Conservation (phyloP, 2,888 invertebrate species). For the Drosophila bunnanda region DNA sequence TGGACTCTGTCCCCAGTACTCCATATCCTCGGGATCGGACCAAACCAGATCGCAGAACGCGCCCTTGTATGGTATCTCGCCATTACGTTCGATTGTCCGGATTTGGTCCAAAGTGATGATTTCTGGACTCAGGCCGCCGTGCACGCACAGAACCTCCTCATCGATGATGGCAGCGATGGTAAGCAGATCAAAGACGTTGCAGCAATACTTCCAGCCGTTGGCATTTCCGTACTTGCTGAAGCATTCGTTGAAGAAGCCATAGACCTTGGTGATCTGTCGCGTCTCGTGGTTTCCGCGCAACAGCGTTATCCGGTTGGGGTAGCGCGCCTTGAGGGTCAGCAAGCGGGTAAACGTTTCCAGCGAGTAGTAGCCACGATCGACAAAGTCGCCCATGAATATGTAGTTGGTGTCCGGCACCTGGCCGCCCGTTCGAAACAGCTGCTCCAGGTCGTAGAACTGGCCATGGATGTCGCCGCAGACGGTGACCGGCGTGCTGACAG, state of each 20-base stretch:
- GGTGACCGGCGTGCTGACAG: constrained; percentile 98
- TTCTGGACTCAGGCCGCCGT: constrained; percentile 98
- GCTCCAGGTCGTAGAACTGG: constrained; percentile 98
- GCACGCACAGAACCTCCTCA: constrained; percentile 98
- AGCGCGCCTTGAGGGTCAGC: constrained; percentile 96
- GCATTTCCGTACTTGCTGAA: constrained; percentile 99
- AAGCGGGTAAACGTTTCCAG: constrained; percentile 98
- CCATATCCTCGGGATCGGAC: constrained; percentile 99
- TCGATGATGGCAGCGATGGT: constrained; percentile 99
- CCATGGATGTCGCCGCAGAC: constrained; percentile 99
- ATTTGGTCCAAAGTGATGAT: constrained; percentile 99
- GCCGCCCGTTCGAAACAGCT: constrained; percentile 98
- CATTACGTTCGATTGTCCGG: constrained; percentile 96
- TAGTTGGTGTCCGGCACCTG: constrained; percentile 99
- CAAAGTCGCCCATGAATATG: constrained; percentile 99
- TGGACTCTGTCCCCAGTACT: constrained; percentile 96
- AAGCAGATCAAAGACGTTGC: constrained; percentile 98
- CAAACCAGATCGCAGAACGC: constrained; percentile 99
- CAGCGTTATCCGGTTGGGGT: constrained; percentile 95
- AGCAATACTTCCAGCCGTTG: constrained; percentile 99
- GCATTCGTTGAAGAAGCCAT: constrained; percentile 99
- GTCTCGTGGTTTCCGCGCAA: constrained; percentile 99
- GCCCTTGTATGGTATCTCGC: constrained; percentile 99
- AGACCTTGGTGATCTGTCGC: constrained; percentile 98
- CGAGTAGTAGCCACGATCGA: constrained; percentile 99